Conservation (phyloP, 1,140 invertebrate species). For the Lepidurus packardi region DNA sequence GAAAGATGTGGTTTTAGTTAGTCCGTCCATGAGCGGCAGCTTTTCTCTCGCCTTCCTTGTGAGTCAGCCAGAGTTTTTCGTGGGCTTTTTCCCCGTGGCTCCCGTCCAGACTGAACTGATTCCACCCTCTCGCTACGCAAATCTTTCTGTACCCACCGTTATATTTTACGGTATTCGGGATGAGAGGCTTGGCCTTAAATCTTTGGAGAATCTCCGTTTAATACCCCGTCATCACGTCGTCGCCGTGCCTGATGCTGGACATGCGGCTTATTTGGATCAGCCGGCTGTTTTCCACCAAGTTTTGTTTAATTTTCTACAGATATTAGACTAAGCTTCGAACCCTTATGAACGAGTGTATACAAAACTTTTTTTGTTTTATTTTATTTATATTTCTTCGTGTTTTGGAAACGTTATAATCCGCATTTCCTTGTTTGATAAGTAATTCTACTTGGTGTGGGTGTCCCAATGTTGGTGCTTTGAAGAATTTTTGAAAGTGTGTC, state of each 20-base stretch:
- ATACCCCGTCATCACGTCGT: conserved; percentile 43
- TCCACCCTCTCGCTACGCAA: conserved; percentile 25
- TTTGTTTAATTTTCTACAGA: conserved; percentile 46
- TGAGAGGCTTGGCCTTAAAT: conserved; percentile 41
- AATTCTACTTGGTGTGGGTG: background rate
- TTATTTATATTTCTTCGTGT: too few species aligned
- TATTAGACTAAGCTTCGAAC: conserved; percentile 2
- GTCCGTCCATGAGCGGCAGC: conserved; percentile 49
- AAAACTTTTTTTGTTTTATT: background rate
- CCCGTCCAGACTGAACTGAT: conserved; percentile 43
- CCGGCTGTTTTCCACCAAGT: conserved; percentile 46
- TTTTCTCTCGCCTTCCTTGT: conserved; percentile 47
- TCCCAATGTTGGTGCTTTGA: background rate
- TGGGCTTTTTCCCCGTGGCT: conserved; percentile 47
- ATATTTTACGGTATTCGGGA: conserved; percentile 48
- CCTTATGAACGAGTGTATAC: background rate
- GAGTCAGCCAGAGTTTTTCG: conserved; percentile 37
- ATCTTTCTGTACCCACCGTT: conserved; percentile 46
- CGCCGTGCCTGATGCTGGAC: conserved; percentile 44
- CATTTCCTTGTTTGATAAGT: background rate
- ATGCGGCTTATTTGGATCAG: conserved; percentile 48
- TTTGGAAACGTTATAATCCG: too few species aligned
- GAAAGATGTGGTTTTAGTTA: conserved; percentile 44
- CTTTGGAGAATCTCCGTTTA: conserved; percentile 41
- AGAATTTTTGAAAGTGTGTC: background rate